Conservation (phyloP, 23 tunicate species). For the Halocynthia aurantium region DNA sequence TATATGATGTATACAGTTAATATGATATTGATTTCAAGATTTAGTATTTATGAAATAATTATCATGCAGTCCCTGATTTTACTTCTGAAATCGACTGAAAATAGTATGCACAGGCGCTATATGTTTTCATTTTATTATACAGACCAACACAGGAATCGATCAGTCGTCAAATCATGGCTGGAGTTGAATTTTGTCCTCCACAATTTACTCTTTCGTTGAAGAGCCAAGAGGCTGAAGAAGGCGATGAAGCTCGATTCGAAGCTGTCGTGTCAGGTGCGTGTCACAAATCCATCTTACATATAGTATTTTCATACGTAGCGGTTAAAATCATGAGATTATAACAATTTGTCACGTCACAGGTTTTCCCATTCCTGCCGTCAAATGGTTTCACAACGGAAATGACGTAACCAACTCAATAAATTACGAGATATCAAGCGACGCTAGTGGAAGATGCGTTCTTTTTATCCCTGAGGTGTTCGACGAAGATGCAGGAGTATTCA, state of each 20-base stretch:
- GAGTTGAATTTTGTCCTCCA: conserved; percentile 44
- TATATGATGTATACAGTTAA: too few relatives aligned
- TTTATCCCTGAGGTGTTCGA: conserved; percentile 56
- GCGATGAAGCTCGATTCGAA: conserved; percentile 51
- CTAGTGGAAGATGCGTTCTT: conserved; percentile 41
- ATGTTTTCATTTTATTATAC: background rate
- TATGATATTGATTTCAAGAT: too few relatives aligned
- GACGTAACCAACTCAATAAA: conserved; percentile 71
- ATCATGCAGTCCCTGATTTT: too few relatives aligned
- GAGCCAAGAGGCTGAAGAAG: conserved; percentile 54
- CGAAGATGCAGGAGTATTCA: conserved; percentile 73
- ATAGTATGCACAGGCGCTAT: too few relatives aligned
- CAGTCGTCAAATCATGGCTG: conserved; percentile 19
- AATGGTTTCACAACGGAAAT: conserved; percentile 65
- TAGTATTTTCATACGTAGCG: background rate
- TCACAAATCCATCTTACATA: background rate
- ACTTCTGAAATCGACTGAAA: too few relatives aligned
- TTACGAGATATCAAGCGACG: conserved; percentile 43
- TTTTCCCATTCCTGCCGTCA: conserved; percentile 73
- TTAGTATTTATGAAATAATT: too few relatives aligned
- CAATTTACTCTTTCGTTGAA: conserved; percentile 73
- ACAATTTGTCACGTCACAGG: conserved; percentile 23
- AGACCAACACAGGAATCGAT: conserved; percentile 19
- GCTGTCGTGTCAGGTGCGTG: conserved; percentile 69
- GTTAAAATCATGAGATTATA: background rate